phyloP scores from a whole-genome alignment of 2,113 vertebrate genomes.

The Cairina moschata region DNA sequence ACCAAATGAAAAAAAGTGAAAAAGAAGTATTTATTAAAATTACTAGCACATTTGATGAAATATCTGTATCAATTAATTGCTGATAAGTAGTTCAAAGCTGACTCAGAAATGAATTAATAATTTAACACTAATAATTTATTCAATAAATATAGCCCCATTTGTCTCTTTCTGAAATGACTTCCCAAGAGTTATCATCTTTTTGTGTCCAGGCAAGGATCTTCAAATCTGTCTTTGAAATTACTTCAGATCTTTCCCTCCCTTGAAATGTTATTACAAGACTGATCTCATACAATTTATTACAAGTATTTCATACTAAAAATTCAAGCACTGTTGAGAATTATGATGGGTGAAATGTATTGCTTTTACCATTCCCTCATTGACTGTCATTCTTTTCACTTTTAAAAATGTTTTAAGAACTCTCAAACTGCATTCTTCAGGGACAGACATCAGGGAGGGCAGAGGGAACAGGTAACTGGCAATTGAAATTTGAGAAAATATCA shows the following conservation, averaged over 20 bases:
- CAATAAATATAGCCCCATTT: neutral
- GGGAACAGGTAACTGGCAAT: neutral
- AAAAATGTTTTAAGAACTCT: neutral
- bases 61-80: constrained; percentile 13
- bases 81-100: constrained; percentile 21
- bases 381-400: neutral
- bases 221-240: constrained; percentile 9
- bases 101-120: constrained; percentile 20
- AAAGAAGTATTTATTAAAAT: neutral
- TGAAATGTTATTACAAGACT: constrained; percentile 19
- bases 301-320: neutral
- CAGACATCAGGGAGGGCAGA: neutral
- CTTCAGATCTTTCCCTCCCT: neutral
- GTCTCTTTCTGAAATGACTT: neutral
- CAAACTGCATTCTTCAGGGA: neutral
- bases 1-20: neutral
- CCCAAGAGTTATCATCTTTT: neutral
- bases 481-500: neutral
- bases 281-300: neutral
- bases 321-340: neutral
- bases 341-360: neutral
- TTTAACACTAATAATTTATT: constrained; percentile 34
- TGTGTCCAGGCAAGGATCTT: constrained; percentile 3
- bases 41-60: neutral
- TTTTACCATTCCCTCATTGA: neutral